These are phyloP conservation scores for Tetranychus piercei DNA, from an alignment of 2,888 invertebrate genomes.

Conservation along the genomic window DNA sequence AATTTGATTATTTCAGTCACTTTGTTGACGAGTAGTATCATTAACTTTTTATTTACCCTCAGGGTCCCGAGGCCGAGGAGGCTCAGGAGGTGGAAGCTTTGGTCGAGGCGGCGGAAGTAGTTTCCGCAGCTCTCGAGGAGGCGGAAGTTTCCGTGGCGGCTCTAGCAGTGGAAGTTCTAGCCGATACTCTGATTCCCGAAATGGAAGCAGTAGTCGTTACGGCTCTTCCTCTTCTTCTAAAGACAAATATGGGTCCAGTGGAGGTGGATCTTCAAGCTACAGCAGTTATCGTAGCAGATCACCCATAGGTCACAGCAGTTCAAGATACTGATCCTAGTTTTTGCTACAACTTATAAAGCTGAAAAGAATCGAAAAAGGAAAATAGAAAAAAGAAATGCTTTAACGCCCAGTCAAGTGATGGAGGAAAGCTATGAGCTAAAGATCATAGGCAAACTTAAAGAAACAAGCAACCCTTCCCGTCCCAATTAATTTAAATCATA, in stretches of 20 bases:
- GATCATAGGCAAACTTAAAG: too few relatives aligned
- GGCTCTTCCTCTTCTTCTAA: slow-evolving; percentile 17
- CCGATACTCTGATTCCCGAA: slow-evolving; percentile 38
- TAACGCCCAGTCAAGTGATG: too few relatives aligned
- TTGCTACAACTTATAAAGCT: too few relatives aligned
- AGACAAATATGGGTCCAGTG: slow-evolving; percentile 19
- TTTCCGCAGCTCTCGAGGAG: slow-evolving; percentile 22
- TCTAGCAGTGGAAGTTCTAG: slow-evolving; percentile 31
- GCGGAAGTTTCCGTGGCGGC: slow-evolving; percentile 41
- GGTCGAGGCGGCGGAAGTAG: slow-evolving; percentile 26
- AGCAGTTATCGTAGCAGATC: slow-evolving; percentile 26
- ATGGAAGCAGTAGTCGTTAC: slow-evolving; percentile 28
- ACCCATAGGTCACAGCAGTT: slow-evolving; percentile 22
- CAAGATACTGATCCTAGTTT: neutral
- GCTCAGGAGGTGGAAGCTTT: neutral
- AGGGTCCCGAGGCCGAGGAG: slow-evolving; percentile 2
- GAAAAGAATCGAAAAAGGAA: too few relatives aligned
- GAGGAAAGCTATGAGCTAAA: too few relatives aligned
- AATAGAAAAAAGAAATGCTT: too few relatives aligned
- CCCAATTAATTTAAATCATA: too few relatives aligned
- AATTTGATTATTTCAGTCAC: neutral
- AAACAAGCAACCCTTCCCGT: too few relatives aligned
- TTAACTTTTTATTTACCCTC: neutral
- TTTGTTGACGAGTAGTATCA: neutral
- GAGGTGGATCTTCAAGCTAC: slow-evolving; percentile 31